Evolutionary conservation across 2,113 vertebrate genomes (phyloP).

Genomic region (Steatornis caripensis): DNA sequence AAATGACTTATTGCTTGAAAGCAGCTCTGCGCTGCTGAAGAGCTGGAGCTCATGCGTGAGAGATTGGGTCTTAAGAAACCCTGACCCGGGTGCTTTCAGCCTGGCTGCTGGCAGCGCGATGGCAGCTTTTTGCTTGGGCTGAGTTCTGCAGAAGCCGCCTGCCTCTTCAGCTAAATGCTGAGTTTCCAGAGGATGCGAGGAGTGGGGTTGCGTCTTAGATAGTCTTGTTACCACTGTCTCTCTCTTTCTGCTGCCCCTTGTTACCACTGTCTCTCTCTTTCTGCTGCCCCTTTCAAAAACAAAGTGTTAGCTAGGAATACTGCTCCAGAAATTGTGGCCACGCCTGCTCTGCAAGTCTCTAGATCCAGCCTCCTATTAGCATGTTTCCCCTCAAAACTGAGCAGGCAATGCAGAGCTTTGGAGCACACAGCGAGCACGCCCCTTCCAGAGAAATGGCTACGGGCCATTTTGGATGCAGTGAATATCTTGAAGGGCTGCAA

Average conservation of each 20-base stretch:
- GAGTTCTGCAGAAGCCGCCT: neutral
- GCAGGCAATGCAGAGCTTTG: neutral
- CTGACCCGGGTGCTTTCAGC: neutral
- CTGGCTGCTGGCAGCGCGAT: neutral
- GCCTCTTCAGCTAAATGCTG: neutral
- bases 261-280: neutral
- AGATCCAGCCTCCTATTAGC: neutral
- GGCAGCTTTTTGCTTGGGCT: neutral
- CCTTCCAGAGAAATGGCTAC: neutral
- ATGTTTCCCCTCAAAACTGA: neutral
- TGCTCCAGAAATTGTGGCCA: neutral
- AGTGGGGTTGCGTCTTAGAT: neutral
- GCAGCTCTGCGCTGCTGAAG: neutral
- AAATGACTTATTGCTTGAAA: conserved; percentile 19
- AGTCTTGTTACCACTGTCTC: rapidly evolving
- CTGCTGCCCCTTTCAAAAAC: neutral
- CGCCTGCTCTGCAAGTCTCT: neutral
- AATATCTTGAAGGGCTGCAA: neutral
- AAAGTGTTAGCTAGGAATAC: neutral
- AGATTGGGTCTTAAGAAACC: neutral
- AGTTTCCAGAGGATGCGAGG: neutral
- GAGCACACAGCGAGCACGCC: rapidly evolving
- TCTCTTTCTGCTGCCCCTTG: rapidly evolving
- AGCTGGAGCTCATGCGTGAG: neutral
- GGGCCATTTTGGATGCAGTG: neutral